Evolutionary conservation across 2,888 invertebrate genomes (phyloP), one percentile per base, ranked within the genome.

Genomic region (Eulithis prunata): DNA sequence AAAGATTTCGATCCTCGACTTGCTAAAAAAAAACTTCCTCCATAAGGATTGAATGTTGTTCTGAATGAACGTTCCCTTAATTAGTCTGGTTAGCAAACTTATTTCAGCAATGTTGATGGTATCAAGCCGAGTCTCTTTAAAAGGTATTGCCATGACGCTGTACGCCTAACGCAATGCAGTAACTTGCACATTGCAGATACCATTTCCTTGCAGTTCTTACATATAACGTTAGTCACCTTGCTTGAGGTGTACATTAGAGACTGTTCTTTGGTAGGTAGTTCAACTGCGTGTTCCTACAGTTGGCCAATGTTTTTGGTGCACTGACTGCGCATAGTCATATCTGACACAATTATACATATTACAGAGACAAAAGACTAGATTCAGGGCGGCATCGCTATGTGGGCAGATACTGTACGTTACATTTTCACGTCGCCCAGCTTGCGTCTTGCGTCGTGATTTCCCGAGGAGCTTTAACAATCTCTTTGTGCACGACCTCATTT

Each of bases 401-500:
- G 13, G 13, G 13, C 36, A 51, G 51, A 51, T 21, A 45, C 11
- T 36, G 58, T 46, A 58, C 57, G n/a, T 64, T 62, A 21, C 1
- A 46, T 67, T 68, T 69, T 71, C 67, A 69, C 59, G 43, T 62
- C 64, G 56, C 51, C 52, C 32, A 62, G 58, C 47, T 67, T 62
- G 60, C 56, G 57, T 63, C 62, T 75, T 70, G 78, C 75, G 55
- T 85, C 83, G 83, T 86, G 86, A 86, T 87, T 81, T 86, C 80
- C 83, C 78, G 81, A 84, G 86, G 83, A 85, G 78, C 77, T 74
- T 82, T 87, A 87, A 88, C 85, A 85, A 86, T 87, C 85, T 83
- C 84, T 85, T 86, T 84, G 84, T 86, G 83, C 83, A 81, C 86
- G 89, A 87, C 88, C 88, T 87, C 87, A 83, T 87, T 88, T 84